Percentiles rank a stretch among this genome's conserved stretches.
Conservation (phyloP, 2,797 vertebrate genomes). For the Dipus sagitta region DNA sequence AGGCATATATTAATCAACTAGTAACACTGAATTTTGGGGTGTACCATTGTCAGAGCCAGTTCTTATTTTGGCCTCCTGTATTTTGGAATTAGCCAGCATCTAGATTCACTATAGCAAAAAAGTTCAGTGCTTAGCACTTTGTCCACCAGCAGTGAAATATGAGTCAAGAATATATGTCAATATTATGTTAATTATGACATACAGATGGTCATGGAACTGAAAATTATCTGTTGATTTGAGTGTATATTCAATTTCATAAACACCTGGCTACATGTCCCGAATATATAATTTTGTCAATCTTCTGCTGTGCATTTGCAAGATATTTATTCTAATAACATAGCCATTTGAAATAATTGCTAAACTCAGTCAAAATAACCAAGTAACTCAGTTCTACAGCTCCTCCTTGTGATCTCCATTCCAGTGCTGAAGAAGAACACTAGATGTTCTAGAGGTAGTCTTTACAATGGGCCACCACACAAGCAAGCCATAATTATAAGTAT, state of each 20-base stretch:
- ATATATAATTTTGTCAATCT: neutral
- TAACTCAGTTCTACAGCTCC: neutral
- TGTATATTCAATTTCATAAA: neutral
- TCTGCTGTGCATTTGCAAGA: neutral
- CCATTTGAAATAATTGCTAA: neutral
- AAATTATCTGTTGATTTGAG: neutral
- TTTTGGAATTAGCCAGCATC: neutral
- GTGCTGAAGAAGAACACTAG: neutral
- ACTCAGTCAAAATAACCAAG: neutral
- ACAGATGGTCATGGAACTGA: neutral
- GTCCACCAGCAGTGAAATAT: neutral
- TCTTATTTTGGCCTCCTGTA: neutral
- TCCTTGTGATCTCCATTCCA: neutral
- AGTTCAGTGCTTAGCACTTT: neutral
- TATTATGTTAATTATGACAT: neutral
- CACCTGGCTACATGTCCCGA: rapidly evolving
- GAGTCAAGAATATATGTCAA: neutral
- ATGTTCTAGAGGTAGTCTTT: neutral
- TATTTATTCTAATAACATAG: neutral
- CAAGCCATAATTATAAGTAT: neutral
- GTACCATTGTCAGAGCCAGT: neutral
- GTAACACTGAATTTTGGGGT: neutral
- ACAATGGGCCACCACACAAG: neutral
- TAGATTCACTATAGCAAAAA: neutral
- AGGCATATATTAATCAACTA: neutral